These are phyloP conservation scores for Cephonodes hylas DNA, from an alignment of 2,888 invertebrate genomes.

Conservation along the genomic window DNA sequence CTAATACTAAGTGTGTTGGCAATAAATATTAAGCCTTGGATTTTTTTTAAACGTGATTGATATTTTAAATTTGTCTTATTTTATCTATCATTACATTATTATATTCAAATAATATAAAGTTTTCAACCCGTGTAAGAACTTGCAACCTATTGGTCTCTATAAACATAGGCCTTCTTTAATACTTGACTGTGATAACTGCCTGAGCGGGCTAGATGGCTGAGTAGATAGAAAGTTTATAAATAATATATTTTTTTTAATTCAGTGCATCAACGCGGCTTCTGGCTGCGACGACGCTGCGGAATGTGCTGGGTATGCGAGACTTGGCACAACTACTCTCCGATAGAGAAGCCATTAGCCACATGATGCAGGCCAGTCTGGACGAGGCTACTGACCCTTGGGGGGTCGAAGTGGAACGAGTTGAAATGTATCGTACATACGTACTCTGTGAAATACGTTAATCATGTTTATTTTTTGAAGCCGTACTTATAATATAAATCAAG, in stretches of 20 bases:
- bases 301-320: conserved; percentile 95
- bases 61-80: not conserved
- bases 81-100: too few species aligned
- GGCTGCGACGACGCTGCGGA: conserved; percentile 92
- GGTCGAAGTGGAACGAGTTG: conserved; percentile 95
- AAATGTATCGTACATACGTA: conserved; percentile 94
- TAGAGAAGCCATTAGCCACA: conserved; percentile 93
- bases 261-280: conserved; percentile 91
- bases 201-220: too few species aligned
- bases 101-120: too few species aligned
- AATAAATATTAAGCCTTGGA: not conserved
- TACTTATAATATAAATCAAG: too few species aligned
- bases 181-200: too few species aligned
- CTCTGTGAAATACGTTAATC: not conserved
- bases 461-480: too few species aligned
- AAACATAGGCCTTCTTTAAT: too few species aligned
- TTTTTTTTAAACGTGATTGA: not conserved
- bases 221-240: too few species aligned
- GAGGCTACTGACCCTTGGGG: conserved; percentile 96
- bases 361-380: conserved; percentile 92
- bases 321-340: conserved; percentile 95
- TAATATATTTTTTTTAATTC: conserved; percentile 35
- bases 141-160: too few species aligned
- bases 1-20: not conserved
- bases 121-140: too few species aligned